Percentiles rank a stretch among this genome's conserved stretches.
Conservation (phyloP, 2,113 vertebrate species). For the Vombatus ursinus region DNA sequence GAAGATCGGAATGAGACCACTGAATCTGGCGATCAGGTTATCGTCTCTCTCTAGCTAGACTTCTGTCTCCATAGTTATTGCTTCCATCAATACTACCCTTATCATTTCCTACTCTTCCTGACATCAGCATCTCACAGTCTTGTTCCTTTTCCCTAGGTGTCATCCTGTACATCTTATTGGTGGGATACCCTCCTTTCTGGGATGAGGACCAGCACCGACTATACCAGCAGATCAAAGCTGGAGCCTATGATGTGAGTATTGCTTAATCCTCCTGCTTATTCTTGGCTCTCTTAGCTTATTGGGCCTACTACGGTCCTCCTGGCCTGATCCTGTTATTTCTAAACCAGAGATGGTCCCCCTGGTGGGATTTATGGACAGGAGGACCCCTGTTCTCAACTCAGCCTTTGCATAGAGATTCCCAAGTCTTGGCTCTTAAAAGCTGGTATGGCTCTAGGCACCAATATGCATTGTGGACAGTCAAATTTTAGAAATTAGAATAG, state of each 20-base stretch:
- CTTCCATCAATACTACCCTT: background rate
- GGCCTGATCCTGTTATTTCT: background rate
- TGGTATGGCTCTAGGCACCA: background rate
- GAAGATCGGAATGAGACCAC: background rate
- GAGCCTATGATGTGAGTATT: slow-evolving; percentile 95
- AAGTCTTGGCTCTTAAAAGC: background rate
- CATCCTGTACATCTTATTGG: slow-evolving; percentile 97
- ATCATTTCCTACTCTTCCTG: background rate
- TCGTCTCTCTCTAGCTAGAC: background rate
- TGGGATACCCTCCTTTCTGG: slow-evolving; percentile 98
- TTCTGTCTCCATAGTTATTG: background rate
- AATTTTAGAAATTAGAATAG: background rate
- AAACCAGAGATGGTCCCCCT: background rate
- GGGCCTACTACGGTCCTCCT: slow-evolving; percentile 49
- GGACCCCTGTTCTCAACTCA: background rate
- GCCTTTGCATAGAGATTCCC: background rate
- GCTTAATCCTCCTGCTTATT: background rate
- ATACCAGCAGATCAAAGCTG: slow-evolving; percentile 99
- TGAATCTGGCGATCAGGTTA: background rate
- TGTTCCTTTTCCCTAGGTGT: slow-evolving; percentile 86
- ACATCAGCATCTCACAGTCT: background rate
- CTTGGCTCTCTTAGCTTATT: background rate
- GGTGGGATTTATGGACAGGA: background rate
- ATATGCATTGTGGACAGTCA: background rate
- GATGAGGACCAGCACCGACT: slow-evolving; percentile 98